Percentiles rank a stretch among this genome's conserved stretches.
phyloP scores from a whole-genome alignment of 2,797 vertebrate species.

The Prunella strophiata region DNA sequence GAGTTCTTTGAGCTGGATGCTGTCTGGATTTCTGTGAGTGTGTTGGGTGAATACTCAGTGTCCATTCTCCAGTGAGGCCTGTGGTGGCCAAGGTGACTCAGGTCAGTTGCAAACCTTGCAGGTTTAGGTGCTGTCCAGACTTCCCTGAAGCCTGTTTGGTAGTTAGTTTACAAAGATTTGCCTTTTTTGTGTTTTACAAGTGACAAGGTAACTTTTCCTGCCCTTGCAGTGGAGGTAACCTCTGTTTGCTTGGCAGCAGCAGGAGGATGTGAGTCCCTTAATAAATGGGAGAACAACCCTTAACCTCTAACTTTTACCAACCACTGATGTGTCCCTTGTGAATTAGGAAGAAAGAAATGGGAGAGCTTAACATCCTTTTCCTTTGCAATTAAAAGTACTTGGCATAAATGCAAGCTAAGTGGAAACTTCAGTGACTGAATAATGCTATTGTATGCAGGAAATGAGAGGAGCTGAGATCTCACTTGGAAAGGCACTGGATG shows the following conservation, averaged over 20 bases:
- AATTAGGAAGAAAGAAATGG: conserved; percentile 52
- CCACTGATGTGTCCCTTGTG: conserved; percentile 3
- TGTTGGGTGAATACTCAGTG: background rate
- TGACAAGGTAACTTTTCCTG: background rate
- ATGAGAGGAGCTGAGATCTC: conserved; percentile 44
- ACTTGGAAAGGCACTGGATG: conserved; percentile 35
- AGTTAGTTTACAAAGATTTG: background rate
- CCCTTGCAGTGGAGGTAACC: background rate
- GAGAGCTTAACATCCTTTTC: conserved; percentile 66
- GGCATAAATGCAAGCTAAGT: conserved; percentile 67
- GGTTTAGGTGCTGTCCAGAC: background rate
- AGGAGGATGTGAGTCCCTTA: background rate
- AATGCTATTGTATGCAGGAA: conserved; percentile 69
- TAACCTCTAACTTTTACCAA: conserved; percentile 45
- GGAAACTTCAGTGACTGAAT: conserved; percentile 66
- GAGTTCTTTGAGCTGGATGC: background rate
- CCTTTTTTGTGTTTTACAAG: background rate
- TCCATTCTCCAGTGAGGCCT: background rate
- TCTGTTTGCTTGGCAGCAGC: background rate
- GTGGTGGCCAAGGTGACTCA: background rate
- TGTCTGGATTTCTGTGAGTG: background rate
- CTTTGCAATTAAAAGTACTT: conserved; percentile 70
- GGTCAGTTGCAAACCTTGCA: background rate
- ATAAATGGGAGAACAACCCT: background rate
- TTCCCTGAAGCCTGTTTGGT: background rate